Evolutionary conservation across 2,888 invertebrate species (phyloP), one percentile per base, ranked within the genome.

Genomic region (Cremastinae sp.): DNA sequence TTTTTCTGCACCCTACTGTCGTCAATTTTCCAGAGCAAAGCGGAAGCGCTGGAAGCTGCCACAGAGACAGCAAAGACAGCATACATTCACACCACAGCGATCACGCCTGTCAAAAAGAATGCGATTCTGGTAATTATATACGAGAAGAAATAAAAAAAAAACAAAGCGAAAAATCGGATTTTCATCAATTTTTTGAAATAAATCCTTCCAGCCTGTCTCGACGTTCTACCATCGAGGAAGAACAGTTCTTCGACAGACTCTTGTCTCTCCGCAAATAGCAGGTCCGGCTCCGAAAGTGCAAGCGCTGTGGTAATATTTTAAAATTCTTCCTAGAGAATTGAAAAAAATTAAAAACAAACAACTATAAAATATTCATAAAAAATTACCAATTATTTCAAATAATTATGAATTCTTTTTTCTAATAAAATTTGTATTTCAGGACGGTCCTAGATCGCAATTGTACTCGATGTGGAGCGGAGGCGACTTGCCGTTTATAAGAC

Each of bases 191-290:
- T 18, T 20, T 12, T 8, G 22, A 59, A 45, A 53, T 12, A 4
- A 16, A 1, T 12, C 3, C 16, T 10, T 70, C 14, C 53, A 86
- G 85, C 84, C 58, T 81, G 84, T 10, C 73, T 82, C 18, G 89
- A 89, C 65, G 77, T 83, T 38, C 82, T 92, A 74, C 90, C 91
- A 10, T 92, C 92, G 20, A 90, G 92, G 20, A 92, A 93, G 86
- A 92, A 92, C 84, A 92, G 92, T 79, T 92, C 92, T 47, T 93
- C 93, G 0, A 92, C 92, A 3, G 93, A 93, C 75, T 92, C 92
- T 38, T 92, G 92, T 83, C 87, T 92, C 38, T 92, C 92, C 2
- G 91, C 92, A 38, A 92, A 92, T 80, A 92, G 92, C 80, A 89
- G 92, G 74, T 92, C 92, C 1, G 91, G 92, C 16, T 92, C 91